Evolutionary conservation across 2,888 invertebrate species (phyloP).

Genomic region (Aphodius granarius): DNA sequence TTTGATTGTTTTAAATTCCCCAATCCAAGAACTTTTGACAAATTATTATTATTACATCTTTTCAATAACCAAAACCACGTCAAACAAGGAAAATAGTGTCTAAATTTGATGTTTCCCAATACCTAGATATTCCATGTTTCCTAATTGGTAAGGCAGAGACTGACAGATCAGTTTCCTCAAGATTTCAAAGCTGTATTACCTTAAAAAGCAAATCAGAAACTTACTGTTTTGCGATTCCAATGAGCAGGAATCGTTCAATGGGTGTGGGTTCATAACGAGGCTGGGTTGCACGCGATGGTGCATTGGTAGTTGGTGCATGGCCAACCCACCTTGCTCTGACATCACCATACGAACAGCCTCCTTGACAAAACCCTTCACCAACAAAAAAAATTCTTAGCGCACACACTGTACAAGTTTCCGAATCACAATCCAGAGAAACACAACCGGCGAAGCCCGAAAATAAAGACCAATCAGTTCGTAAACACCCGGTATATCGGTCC

Average conservation of each 20-base stretch:
- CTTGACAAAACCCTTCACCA: slow-evolving; percentile 34
- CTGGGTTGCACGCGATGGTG: slow-evolving; percentile 60
- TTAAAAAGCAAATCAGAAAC: no score
- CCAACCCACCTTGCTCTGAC: slow-evolving; percentile 68
- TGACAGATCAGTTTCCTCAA: no score
- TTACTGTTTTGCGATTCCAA: slow-evolving; percentile 52
- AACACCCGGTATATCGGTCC: background rate
- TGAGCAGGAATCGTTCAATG: slow-evolving; percentile 46
- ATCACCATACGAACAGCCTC: slow-evolving; percentile 61
- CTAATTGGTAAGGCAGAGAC: no score
- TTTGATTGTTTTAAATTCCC: no score
- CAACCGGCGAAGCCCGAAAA: slow-evolving; percentile 9
- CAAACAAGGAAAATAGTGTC: no score
- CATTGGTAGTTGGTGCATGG: slow-evolving; percentile 66
- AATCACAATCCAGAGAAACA: slow-evolving; percentile 1
- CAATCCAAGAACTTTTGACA: no score
- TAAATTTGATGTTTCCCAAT: no score
- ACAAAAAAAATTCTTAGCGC: slow-evolving; percentile 21
- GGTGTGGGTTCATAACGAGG: slow-evolving; percentile 62
- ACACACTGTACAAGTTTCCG: background rate
- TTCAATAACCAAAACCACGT: no score
- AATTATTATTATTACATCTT: no score
- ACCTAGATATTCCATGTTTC: no score
- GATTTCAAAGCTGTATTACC: no score
- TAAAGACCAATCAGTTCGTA: background rate